phyloP scores from a whole-genome alignment of 2,113 vertebrate species.

The Nibea albiflora region DNA sequence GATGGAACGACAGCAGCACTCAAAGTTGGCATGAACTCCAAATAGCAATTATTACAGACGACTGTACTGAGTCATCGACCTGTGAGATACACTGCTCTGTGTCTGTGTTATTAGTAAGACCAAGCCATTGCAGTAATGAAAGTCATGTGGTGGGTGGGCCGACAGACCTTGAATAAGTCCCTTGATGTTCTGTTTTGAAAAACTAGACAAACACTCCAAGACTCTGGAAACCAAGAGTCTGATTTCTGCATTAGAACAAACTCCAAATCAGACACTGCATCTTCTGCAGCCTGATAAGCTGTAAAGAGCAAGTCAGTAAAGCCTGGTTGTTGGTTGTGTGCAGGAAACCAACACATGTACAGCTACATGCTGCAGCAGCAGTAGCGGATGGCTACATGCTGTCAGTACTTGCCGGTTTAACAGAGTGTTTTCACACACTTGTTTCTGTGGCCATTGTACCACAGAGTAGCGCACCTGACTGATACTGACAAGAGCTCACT shows the following conservation, averaged over 20 bases:
- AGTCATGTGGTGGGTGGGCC: slow-evolving; percentile 66
- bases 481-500: neutral
- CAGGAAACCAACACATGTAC: slow-evolving; percentile 28
- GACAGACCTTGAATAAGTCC: slow-evolving; percentile 27
- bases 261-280: neutral
- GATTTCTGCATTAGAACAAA: neutral
- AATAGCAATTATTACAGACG: slow-evolving; percentile 21
- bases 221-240: slow-evolving; percentile 56
- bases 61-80: slow-evolving; percentile 5
- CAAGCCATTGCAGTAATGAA: slow-evolving; percentile 40
- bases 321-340: neutral
- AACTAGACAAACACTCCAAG: slow-evolving; percentile 16
- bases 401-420: neutral
- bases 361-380: slow-evolving; percentile 29
- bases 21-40: neutral
- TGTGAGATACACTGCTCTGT: neutral
- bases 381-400: neutral
- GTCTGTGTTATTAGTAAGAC: slow-evolving; percentile 1
- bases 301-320: neutral
- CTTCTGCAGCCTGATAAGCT: neutral
- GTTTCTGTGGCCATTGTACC: neutral
- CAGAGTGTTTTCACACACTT: neutral
- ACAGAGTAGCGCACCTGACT: neutral
- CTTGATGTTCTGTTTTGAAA: slow-evolving; percentile 17
- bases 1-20: neutral